Conservation (phyloP, 1,140 invertebrate genomes). For the Drosophila ogumai region DNA sequence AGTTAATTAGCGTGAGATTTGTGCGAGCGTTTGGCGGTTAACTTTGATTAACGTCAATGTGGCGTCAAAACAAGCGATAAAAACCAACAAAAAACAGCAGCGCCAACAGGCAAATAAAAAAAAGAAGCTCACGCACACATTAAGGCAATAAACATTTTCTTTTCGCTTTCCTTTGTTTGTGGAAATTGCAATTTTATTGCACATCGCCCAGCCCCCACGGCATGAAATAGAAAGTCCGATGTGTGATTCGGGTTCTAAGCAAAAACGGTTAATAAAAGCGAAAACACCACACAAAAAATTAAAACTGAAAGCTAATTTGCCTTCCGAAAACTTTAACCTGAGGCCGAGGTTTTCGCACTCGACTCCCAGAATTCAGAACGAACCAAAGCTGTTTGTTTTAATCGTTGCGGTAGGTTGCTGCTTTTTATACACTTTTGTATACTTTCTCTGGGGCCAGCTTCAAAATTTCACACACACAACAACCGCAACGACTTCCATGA, state of each 20-base stretch:
- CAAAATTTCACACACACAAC: conserved; percentile 67
- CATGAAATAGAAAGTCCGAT: conserved; percentile 74
- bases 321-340: conserved; percentile 39
- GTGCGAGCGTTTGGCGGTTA: conserved; percentile 47
- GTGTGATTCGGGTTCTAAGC: conserved; percentile 36
- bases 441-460: conserved; percentile 47
- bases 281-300: not conserved
- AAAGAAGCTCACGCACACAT: conserved; percentile 16
- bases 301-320: conserved; percentile 68
- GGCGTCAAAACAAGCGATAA: conserved; percentile 53
- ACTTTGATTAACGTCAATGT: conserved; percentile 66
- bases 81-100: conserved; percentile 24
- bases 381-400: conserved; percentile 2
- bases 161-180: conserved; percentile 77
- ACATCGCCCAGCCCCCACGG: conserved; percentile 56
- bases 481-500: conserved; percentile 36
- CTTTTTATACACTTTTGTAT: conserved; percentile 59
- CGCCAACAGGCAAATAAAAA: conserved; percentile 38
- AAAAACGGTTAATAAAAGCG: not conserved
- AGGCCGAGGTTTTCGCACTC: conserved; percentile 34
- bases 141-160: conserved; percentile 36
- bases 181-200: conserved; percentile 78
- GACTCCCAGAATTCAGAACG: conserved; percentile 46
- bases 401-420: conserved; percentile 28
- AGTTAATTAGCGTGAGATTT: conserved; percentile 79